Evolutionary conservation across 64 coral and sea anemone genomes (phyloP), one percentile per base, ranked within the genome.

Genomic region (Porites lutea): DNA sequence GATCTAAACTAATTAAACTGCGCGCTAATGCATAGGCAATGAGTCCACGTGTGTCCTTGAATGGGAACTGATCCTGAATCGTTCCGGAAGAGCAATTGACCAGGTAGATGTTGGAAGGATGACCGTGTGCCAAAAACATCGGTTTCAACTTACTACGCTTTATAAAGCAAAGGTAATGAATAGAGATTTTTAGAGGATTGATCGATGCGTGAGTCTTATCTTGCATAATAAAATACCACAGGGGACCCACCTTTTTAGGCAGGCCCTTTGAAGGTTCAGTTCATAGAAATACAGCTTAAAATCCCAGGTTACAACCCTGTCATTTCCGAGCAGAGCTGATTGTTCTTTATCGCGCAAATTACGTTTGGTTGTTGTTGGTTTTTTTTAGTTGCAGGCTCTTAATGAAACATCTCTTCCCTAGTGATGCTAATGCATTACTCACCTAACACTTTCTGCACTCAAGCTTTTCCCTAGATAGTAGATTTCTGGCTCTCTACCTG

Each of bases 51-150:
- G 60, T 66, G 47, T 90, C 64, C 49, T 19, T 48, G 89, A 90
- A 90, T 90, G 89, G 63, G 89, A 90, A 66, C 89, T 90, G 48
- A 90, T 90, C 54, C 53, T 90, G 63, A 90, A 90, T 52, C 89
- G 89, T 79, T 45, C 89, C 13, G 89, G 89, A 49, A 70, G 46
- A 68, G 76, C 64, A 49, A 54, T 21, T 70, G 79, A 64, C 37
- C 45, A 90, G 13, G 89, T 80, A 79, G 89, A 90, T 22, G 59
- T 37, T 27, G 55, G 21, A 66, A 90, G 79, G 66, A 13, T 90
- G 47, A 79, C 55, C 15, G 53, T 90, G 20, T 90, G 89, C 68
- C 89, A 77, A 20, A 90, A 90, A 65, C 89, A 90, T 90, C 78
- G 89, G 44, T 90, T 90, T 79, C 48, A 90, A 81, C 78, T 90